Percentiles rank a stretch among this genome's conserved stretches.
These are phyloP conservation scores for Alligator sinensis DNA, from an alignment of 2,113 vertebrate genomes.

Conservation along the genomic window DNA sequence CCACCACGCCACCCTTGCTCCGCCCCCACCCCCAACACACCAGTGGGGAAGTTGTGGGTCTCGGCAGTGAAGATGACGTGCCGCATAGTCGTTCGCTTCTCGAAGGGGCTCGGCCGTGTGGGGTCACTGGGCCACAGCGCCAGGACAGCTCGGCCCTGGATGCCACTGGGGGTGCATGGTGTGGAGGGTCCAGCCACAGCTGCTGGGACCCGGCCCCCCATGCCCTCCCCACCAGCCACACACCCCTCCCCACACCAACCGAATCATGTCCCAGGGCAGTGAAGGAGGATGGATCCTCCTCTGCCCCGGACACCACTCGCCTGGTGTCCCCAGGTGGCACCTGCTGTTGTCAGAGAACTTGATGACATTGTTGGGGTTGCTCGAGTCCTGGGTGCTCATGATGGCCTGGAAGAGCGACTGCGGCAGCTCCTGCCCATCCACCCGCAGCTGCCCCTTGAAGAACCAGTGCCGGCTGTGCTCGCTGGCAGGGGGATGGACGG, in stretches of 20 bases:
- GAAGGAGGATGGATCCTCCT: background rate
- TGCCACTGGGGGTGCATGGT: constrained; percentile 79
- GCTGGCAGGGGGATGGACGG: constrained; percentile 64
- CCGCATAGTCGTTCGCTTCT: constrained; percentile 73
- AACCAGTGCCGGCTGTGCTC: constrained; percentile 98
- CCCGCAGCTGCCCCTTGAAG: constrained; percentile 87
- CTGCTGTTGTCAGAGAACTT: constrained; percentile 97
- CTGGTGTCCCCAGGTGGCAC: constrained; percentile 54
- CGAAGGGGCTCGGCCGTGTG: constrained; percentile 80
- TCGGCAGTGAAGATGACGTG: constrained; percentile 94
- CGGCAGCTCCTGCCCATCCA: constrained; percentile 83
- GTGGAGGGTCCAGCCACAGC: background rate
- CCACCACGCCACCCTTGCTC: no score
- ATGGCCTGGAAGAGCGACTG: constrained; percentile 89
- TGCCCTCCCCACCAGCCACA: background rate
- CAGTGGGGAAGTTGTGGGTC: constrained; percentile 96
- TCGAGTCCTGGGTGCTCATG: constrained; percentile 89
- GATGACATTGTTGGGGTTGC: constrained; percentile 92
- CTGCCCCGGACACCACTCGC: background rate
- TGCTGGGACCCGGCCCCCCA: background rate
- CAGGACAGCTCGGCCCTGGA: constrained; percentile 82
- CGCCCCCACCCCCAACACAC: constrained; percentile 59
- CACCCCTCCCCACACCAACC: background rate
- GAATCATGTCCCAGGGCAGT: no score
- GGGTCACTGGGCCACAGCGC: constrained; percentile 84